Percentiles rank a stretch among this genome's conserved stretches.
These are phyloP conservation scores for Corythornis vintsioides DNA, from an alignment of 2,113 vertebrate species.

Conservation along the genomic window DNA sequence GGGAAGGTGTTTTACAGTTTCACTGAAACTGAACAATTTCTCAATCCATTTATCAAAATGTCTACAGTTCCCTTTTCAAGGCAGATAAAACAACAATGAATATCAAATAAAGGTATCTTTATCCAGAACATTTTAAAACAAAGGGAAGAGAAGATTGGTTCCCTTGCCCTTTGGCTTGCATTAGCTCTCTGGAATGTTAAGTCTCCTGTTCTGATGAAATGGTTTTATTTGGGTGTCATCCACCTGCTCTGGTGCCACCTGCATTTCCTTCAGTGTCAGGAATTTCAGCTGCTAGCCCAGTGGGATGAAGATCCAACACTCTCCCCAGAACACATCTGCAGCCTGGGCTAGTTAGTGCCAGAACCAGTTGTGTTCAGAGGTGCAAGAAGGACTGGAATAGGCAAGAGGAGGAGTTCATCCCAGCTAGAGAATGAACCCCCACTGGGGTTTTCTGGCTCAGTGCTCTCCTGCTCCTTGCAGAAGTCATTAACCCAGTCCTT, in stretches of 20 bases:
- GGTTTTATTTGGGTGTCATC: neutral
- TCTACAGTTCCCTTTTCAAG: neutral
- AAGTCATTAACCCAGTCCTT: neutral
- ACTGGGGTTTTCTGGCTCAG: slow-evolving; percentile 16
- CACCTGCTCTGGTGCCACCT: neutral
- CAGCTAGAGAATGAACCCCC: neutral
- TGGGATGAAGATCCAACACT: neutral
- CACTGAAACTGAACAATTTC: slow-evolving; percentile 6
- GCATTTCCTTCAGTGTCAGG: fast-evolving
- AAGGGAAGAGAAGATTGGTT: neutral
- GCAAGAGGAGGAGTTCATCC: neutral
- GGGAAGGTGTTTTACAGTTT: neutral
- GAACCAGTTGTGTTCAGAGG: neutral
- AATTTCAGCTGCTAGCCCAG: neutral
- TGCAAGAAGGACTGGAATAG: neutral
- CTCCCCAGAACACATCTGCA: fast-evolving
- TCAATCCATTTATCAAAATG: slow-evolving; percentile 40
- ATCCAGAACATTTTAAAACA: neutral
- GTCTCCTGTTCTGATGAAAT: neutral
- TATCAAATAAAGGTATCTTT: slow-evolving; percentile 33
- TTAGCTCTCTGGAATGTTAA: neutral
- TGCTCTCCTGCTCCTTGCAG: neutral
- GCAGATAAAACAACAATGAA: slow-evolving; percentile 6
- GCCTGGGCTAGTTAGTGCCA: neutral
- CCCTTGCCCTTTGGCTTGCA: neutral